These are phyloP conservation scores for Cyanistes caeruleus DNA, from an alignment of 2,113 vertebrate genomes.

Conservation along the genomic window DNA sequence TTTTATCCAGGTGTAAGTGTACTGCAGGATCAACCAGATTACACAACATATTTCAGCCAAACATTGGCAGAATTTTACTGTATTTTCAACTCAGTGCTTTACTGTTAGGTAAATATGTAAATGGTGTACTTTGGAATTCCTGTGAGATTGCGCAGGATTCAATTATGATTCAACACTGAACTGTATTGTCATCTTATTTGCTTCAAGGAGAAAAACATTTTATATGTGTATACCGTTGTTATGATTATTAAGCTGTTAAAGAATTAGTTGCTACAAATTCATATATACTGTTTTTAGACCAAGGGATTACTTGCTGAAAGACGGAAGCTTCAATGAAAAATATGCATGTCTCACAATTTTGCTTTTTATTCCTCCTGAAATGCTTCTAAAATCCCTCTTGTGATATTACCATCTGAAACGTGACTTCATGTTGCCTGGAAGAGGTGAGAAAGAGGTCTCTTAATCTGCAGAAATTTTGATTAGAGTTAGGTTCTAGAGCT, in stretches of 20 bases:
- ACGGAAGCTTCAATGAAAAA: not conserved
- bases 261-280: not conserved
- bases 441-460: not conserved
- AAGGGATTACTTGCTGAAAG: not conserved
- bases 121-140: not conserved
- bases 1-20: not conserved
- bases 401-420: not conserved
- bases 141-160: not conserved
- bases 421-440: not conserved
- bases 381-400: not conserved
- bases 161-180: not conserved
- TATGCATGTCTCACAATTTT: fast-evolving
- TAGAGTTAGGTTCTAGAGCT: not conserved
- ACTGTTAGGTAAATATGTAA: not conserved
- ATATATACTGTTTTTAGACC: not conserved
- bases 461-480: not conserved
- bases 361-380: not conserved
- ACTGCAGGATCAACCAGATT: not conserved
- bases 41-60: not conserved
- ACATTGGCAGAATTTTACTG: not conserved
- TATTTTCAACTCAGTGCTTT: not conserved
- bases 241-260: not conserved
- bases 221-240: not conserved
- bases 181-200: not conserved
- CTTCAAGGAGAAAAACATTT: not conserved